A percentile compares a stretch with the other conserved stretches of the same genome.
These are phyloP conservation scores for Goniozus legneri DNA, from an alignment of 1,140 invertebrate genomes.

Conservation along the genomic window DNA sequence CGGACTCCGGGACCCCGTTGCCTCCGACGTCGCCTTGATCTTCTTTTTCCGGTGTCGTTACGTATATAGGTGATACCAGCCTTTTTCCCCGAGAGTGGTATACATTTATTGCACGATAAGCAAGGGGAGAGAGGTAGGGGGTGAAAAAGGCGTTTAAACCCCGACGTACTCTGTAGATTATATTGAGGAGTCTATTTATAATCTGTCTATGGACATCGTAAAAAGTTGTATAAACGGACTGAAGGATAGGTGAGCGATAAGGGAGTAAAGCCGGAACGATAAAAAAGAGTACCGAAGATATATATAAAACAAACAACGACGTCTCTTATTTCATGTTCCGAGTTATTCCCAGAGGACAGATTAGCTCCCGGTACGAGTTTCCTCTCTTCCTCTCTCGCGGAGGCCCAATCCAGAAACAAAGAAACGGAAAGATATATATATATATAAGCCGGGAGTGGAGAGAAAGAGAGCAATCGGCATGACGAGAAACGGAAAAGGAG, in stretches of 20 bases:
- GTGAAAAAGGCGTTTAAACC: constrained; percentile 15
- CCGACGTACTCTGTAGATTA: constrained; percentile 3
- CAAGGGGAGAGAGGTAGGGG: constrained; percentile 8
- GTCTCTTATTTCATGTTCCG: constrained; percentile 41
- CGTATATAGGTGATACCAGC: constrained; percentile 14
- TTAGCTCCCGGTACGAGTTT: constrained; percentile 36
- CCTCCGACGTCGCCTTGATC: constrained; percentile 22
- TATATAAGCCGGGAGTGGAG: no score
- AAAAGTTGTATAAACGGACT: constrained; percentile 6
- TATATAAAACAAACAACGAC: constrained; percentile 13
- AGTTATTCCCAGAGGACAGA: constrained; percentile 45
- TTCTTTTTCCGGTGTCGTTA: constrained; percentile 19
- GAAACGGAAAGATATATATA: no score
- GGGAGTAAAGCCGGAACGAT: neutral
- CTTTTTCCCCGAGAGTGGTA: constrained; percentile 22
- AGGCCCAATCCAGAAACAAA: no score
- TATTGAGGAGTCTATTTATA: no score
- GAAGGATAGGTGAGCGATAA: constrained; percentile 9
- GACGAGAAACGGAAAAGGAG: constrained; percentile 24
- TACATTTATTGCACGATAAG: constrained; percentile 33
- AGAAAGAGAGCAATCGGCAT: constrained; percentile 13
- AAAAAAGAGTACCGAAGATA: neutral
- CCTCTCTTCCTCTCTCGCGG: constrained; percentile 24
- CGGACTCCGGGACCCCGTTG: no score
- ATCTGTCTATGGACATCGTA: no score